Base-by-base conservation (phyloP, 2,113 vertebrate species). In the Calyptomena viridis region DNA sequence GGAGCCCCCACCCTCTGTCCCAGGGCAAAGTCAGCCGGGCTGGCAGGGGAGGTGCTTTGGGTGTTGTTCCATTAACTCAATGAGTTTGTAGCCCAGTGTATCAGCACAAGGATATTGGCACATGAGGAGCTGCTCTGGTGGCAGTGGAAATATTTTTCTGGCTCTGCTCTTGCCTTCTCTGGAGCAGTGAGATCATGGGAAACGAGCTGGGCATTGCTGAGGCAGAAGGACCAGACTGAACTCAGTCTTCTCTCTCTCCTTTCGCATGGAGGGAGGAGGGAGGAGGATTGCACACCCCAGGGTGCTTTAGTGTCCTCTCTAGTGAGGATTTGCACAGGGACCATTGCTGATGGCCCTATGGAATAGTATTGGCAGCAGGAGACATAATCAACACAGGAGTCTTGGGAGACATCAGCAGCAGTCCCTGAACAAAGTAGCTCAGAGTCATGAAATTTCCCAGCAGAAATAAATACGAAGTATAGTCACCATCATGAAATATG, bases 51-150 rank as follows among this genome's bases (percentile, higher is more conserved):
- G 42, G 11, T 53, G 59, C 28, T 77, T 17, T 55, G 53, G 69
- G 64, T 63, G 47, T 12, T 73, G 39, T 22, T 68, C 30, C 33
- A 7, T 55, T n/a, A 42, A 40, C 33, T 69, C 21, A 8, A 44
- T 4, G 47, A 27, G 25, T 59, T 46, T 42, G 46, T 14, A 53
- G n/a, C 67, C 77, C 67, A 52, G 23, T 0, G 0, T 80, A 16
- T 24, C 4, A 8, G 31, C 5, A 5, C 5, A 1, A 63, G 55
- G 39, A 13, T 31, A 2, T 0, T 13, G 55, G 78, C 39, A 25
- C 1, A 2, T 28, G 82, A 81, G 87, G 37, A 82, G 58, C 52
- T 56, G 71, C 64, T 67, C 73, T 73, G 76, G 64, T 67, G 71
- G n/a, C 37, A 21, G 28, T 13, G 66, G 47, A 7, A 76, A 64